Evolutionary conservation across 2,888 invertebrate species (phyloP).

Genomic region (Scotopteryx bipunctaria): DNA sequence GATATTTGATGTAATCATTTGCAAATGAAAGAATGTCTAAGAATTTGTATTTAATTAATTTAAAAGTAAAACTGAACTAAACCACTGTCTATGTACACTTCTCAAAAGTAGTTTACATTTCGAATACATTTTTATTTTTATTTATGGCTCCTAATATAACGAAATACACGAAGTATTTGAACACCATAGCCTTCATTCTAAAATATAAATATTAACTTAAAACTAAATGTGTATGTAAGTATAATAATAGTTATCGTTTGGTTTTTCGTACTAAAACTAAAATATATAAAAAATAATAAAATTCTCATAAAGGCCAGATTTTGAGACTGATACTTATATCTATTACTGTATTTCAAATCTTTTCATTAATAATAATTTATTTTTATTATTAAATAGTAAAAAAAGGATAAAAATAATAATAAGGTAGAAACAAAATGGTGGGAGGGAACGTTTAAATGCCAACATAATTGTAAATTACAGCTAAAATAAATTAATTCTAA

Average conservation of each 20-base stretch:
- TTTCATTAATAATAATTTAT: constrained; percentile 19
- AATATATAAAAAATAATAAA: constrained; percentile 39
- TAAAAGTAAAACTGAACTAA: constrained; percentile 9
- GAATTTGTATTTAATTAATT: too few relatives aligned
- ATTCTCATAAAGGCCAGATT: constrained; percentile 34
- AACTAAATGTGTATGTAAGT: constrained; percentile 47
- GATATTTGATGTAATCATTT: background rate
- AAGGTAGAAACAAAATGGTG: constrained; percentile 55
- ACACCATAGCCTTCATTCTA: constrained; percentile 52
- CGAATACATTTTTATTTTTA: constrained; percentile 19
- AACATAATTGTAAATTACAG: constrained; percentile 48
- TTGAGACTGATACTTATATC: constrained; percentile 19
- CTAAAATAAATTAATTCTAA: constrained; percentile 56
- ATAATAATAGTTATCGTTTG: constrained; percentile 65
- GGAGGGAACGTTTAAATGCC: constrained; percentile 60
- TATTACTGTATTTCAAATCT: constrained; percentile 12
- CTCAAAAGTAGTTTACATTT: constrained; percentile 25
- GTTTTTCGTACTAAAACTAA: constrained; percentile 68
- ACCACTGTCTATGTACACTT: constrained; percentile 42
- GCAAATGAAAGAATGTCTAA: too few relatives aligned
- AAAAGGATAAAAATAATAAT: constrained; percentile 30
- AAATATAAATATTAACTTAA: constrained; percentile 44
- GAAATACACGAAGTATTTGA: constrained; percentile 37
- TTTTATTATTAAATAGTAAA: constrained; percentile 19
- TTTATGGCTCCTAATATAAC: constrained; percentile 48